Evolutionary conservation across 2,888 invertebrate species (phyloP), one percentile per base, ranked within the genome.

Genomic region (Nephrotoma appendiculata): DNA sequence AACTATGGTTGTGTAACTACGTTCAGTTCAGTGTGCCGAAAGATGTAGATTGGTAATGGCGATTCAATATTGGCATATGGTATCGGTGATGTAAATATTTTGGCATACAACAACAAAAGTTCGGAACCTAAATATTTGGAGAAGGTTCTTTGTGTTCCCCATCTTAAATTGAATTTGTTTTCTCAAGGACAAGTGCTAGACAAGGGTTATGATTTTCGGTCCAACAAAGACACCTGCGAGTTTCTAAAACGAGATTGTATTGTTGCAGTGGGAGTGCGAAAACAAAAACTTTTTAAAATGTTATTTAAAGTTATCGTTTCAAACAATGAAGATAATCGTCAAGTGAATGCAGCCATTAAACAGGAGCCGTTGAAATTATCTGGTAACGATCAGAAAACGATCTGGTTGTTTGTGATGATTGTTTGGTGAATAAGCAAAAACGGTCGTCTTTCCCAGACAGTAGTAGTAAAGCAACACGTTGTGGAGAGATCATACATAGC

Each of bases 81-180:
- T 43, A 87, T 86, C 11, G 88, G 88, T 12, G 87, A 87, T 43
- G 88, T 88, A 19, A 71, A 88, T 86, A 87, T 88, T 43, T 83
- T 87, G 44, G 86, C 87, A 7, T 88, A 83, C 6, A 87, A 88
- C 86, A 83, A 86, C 5, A 41, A 71, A 31, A 41, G 71, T 31
- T 87, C 87, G 86, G 43, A 48, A 44, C 86, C 45, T 86, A 86
- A 87, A 31, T 41, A 87, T 45, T 86, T 87, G 6, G 87, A 87
- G 4, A 87, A 88, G 44, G 89, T 88, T 3, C 86, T 89, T n/a
- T 88, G 86, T 45, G 88, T 88, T 84, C 88, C 88, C 86, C 44
- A 57, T 87, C 5, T 48, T 12, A 87, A 83, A 85, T 31, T 86
- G n/a, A 87, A 87, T 87, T 71, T 87, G 43, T 87, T 87, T 86